Evolutionary conservation across 2,797 vertebrate species (phyloP).

Genomic region (Anableps anableps): DNA sequence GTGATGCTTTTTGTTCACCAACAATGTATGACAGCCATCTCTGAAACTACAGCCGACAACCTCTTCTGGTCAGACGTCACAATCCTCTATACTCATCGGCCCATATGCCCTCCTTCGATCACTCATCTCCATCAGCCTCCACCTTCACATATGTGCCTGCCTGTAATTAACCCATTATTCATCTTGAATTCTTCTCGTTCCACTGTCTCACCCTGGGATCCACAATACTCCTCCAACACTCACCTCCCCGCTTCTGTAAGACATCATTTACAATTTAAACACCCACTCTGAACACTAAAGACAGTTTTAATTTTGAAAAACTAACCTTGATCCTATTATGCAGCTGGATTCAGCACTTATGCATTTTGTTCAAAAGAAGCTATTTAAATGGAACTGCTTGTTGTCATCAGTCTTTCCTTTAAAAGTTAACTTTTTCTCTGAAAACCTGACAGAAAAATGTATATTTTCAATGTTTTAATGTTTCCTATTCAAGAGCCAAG

Average conservation of each 20-base stretch:
- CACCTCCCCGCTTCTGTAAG: not conserved
- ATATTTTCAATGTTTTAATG: not conserved
- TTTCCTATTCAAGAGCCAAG: not conserved
- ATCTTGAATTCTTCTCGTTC: not conserved
- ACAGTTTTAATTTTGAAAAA: constrained; percentile 6
- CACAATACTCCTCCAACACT: not conserved
- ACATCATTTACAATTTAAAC: constrained; percentile 3
- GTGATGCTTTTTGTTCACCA: not conserved
- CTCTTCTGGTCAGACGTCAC: not conserved
- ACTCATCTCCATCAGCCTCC: not conserved
- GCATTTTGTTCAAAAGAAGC: not conserved
- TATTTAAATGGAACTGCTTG: not conserved
- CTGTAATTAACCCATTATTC: not conserved
- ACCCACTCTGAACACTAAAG: not conserved
- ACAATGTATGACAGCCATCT: not conserved
- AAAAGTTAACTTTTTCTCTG: not conserved
- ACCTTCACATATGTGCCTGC: not conserved
- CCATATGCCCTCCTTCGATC: not conserved
- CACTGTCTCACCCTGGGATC: not conserved
- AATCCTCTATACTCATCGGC: not conserved
- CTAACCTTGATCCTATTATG: not conserved
- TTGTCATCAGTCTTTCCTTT: not conserved
- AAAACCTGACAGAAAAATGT: not conserved
- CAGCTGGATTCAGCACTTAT: not conserved
- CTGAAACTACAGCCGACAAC: not conserved